Conservation (phyloP, 2,797 vertebrate genomes). For the Tachyglossus aculeatus region DNA sequence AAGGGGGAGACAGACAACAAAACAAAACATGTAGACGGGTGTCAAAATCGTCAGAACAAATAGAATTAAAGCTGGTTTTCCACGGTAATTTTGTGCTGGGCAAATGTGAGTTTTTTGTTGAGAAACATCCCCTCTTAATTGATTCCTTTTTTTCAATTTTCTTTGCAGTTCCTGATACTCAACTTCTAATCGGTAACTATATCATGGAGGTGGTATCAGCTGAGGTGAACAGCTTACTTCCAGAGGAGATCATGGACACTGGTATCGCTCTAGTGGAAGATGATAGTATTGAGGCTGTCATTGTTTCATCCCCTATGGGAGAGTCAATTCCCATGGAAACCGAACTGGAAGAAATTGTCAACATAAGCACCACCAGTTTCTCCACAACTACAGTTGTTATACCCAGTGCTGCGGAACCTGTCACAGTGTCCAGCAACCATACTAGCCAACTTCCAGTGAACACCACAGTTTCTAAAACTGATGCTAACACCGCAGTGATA, state of each 20-base stretch:
- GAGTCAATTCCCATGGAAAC: constrained; percentile 93
- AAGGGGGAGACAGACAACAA: no score
- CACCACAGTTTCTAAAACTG: constrained; percentile 70
- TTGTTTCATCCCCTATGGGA: constrained; percentile 74
- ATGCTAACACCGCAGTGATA: constrained; percentile 67
- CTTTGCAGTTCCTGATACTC: constrained; percentile 66
- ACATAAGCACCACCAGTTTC: constrained; percentile 71
- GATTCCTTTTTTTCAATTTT: constrained; percentile 32
- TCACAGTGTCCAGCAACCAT: constrained; percentile 70
- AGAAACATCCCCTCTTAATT: constrained; percentile 8
- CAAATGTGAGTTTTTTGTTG: background rate
- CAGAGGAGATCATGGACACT: constrained; percentile 98
- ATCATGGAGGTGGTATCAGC: constrained; percentile 96
- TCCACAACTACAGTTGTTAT: constrained; percentile 44
- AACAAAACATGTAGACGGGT: no score
- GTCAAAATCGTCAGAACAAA: no score
- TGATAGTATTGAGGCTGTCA: constrained; percentile 78
- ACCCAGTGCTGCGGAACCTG: constrained; percentile 63
- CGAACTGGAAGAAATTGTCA: constrained; percentile 86
- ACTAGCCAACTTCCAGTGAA: constrained; percentile 66
- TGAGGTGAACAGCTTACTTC: constrained; percentile 96
- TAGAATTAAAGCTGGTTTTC: no score
- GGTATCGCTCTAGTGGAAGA: constrained; percentile 88
- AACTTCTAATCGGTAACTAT: constrained; percentile 59
- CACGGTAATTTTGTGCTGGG: background rate